phyloP scores from a whole-genome alignment of 2,797 vertebrate species.

The Heliangelus exortis region DNA sequence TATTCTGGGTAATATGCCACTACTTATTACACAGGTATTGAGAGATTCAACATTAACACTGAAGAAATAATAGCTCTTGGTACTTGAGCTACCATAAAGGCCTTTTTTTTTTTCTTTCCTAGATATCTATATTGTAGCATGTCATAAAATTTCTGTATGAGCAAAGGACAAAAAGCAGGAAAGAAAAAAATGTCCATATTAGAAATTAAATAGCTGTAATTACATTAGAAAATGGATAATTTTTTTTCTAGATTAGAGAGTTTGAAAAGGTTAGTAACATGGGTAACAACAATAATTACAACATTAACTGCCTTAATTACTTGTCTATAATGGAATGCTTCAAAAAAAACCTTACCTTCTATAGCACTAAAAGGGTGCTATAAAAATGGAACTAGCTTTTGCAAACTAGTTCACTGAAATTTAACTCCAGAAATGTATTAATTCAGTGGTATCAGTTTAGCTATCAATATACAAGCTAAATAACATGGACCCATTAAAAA shows the following conservation, averaged over 20 bases:
- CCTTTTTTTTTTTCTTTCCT: background rate
- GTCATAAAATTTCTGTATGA: background rate
- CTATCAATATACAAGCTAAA: background rate
- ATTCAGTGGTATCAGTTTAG: background rate
- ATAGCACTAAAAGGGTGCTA: background rate
- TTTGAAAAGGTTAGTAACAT: constrained; percentile 1
- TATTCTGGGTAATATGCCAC: background rate
- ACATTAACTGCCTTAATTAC: background rate
- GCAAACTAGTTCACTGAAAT: background rate
- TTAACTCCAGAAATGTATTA: background rate
- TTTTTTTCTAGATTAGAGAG: background rate
- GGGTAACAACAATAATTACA: background rate
- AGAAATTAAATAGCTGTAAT: background rate
- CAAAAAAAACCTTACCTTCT: background rate
- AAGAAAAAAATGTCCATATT: background rate
- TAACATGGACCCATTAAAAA: background rate
- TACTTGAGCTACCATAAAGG: background rate
- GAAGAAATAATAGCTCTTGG: background rate
- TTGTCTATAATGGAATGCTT: background rate
- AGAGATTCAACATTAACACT: background rate
- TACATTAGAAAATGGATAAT: background rate
- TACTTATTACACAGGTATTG: background rate
- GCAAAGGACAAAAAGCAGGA: background rate
- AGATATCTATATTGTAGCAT: background rate
- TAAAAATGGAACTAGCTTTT: background rate